These are phyloP conservation scores for Lysandra coridon DNA, from an alignment of 2,888 invertebrate genomes.

Conservation along the genomic window DNA sequence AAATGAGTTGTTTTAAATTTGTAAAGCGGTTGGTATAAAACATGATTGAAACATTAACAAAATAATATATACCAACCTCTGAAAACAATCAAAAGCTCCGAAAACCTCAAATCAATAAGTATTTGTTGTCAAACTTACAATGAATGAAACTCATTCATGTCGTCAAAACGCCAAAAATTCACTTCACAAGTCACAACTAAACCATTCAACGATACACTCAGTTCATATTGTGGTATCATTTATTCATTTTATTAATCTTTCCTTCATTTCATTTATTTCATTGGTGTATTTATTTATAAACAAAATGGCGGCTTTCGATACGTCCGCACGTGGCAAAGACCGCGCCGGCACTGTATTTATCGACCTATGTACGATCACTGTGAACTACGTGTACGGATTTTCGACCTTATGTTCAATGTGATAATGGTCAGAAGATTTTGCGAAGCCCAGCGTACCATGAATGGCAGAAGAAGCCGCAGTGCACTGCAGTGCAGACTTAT, in stretches of 20 bases:
- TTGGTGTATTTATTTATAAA: conserved; percentile 59
- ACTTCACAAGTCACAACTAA: conserved; percentile 35
- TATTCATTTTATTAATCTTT: not conserved
- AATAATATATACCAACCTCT: not conserved
- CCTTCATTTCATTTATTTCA: not conserved
- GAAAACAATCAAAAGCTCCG: not conserved
- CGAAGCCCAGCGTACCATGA: conserved; percentile 58
- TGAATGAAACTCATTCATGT: conserved; percentile 20
- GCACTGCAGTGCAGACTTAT: conserved; percentile 79
- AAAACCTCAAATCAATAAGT: conserved; percentile 8
- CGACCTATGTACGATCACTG: conserved; percentile 39
- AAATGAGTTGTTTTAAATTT: not conserved
- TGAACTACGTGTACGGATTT: not conserved
- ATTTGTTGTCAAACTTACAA: conserved; percentile 13
- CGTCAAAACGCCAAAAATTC: not conserved
- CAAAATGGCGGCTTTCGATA: conserved; percentile 52
- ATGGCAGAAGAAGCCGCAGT: conserved; percentile 65
- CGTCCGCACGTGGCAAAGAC: conserved; percentile 57
- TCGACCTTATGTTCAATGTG: not conserved
- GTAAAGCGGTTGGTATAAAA: not conserved
- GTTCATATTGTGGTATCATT: not conserved
- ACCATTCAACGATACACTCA: not conserved
- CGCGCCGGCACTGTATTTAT: conserved; percentile 65
- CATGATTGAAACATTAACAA: not conserved
- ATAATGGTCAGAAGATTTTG: not conserved